Evolutionary conservation across 2,888 invertebrate species (phyloP).

Genomic region (Cynaeus angustus): DNA sequence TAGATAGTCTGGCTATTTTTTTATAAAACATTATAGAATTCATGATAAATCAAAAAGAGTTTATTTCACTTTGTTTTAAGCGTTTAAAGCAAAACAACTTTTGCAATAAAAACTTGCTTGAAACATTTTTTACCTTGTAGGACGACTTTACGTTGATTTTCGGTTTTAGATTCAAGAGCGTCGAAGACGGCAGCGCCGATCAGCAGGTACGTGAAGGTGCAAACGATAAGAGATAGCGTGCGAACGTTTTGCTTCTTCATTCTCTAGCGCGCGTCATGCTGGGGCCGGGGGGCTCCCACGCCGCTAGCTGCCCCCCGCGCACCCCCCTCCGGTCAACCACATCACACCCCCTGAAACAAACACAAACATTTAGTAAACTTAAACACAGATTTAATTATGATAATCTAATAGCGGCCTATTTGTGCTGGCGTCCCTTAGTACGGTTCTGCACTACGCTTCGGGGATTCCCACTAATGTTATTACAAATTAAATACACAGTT

Average conservation of each 20-base stretch:
- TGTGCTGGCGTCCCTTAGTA: background rate
- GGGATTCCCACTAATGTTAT: constrained; percentile 12
- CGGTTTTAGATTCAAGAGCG: constrained; percentile 97
- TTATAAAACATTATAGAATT: too few species aligned
- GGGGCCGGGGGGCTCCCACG: constrained; percentile 69
- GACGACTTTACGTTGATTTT: constrained; percentile 91
- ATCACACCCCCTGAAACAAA: constrained; percentile 61
- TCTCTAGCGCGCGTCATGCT: constrained; percentile 82
- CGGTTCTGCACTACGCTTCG: constrained; percentile 9
- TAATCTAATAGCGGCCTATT: constrained; percentile 35
- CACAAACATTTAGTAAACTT: constrained; percentile 41
- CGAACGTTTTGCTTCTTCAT: constrained; percentile 99
- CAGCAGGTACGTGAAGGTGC: constrained; percentile 99
- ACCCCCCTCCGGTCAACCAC: constrained; percentile 64
- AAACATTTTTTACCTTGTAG: constrained; percentile 86
- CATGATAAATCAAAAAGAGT: too few species aligned
- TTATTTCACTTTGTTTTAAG: too few species aligned
- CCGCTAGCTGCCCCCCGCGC: constrained; percentile 70
- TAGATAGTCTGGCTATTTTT: too few species aligned
- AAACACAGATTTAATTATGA: constrained; percentile 36
- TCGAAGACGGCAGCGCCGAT: constrained; percentile 99
- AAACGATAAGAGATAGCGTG: constrained; percentile 99
- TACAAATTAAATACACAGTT: constrained; percentile 1
- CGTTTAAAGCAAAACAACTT: too few species aligned
- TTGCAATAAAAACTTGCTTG: too few species aligned